A percentile compares a stretch with the other conserved stretches of the same genome.
Evolutionary conservation across 2,888 invertebrate genomes (phyloP).

Genomic region (Nyleta sp.): DNA sequence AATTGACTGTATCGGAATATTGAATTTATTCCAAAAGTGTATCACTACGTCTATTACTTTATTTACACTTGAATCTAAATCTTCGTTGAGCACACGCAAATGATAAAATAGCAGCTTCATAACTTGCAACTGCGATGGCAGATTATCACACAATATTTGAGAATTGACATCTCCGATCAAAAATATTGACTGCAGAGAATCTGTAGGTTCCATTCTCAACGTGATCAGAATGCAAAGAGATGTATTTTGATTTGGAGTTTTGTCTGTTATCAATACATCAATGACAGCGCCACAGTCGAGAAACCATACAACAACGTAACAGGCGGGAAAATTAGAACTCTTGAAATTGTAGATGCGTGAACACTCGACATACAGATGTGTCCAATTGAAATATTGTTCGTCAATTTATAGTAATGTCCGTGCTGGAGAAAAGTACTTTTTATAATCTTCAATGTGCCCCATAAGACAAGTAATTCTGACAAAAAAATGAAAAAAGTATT

Average conservation of each 20-base stretch:
- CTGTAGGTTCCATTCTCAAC: neutral
- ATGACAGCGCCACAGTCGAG: slow-evolving; percentile 2
- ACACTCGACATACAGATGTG: too few relatives aligned
- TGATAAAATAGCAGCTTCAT: slow-evolving; percentile 10
- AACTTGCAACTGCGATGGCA: slow-evolving; percentile 9
- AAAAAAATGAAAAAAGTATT: too few relatives aligned
- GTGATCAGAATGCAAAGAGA: neutral
- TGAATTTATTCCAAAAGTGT: slow-evolving; percentile 8
- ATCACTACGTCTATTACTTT: slow-evolving; percentile 13
- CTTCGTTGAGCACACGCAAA: slow-evolving; percentile 22
- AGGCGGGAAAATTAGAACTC: slow-evolving; percentile 6
- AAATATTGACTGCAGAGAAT: neutral
- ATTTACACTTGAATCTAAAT: slow-evolving; percentile 5
- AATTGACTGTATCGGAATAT: slow-evolving; percentile 20
- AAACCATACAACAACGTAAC: neutral
- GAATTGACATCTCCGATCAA: slow-evolving; percentile 10
- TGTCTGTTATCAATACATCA: neutral
- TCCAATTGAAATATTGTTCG: too few relatives aligned
- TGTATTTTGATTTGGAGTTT: slow-evolving; percentile 9
- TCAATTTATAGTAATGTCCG: too few relatives aligned
- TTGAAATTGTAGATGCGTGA: too few relatives aligned
- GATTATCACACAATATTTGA: slow-evolving; percentile 12
- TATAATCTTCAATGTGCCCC: too few relatives aligned
- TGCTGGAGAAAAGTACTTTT: too few relatives aligned
- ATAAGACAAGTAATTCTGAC: too few relatives aligned